Conservation (phyloP, 2,888 invertebrate species). For the Drosophila melanosoma region DNA sequence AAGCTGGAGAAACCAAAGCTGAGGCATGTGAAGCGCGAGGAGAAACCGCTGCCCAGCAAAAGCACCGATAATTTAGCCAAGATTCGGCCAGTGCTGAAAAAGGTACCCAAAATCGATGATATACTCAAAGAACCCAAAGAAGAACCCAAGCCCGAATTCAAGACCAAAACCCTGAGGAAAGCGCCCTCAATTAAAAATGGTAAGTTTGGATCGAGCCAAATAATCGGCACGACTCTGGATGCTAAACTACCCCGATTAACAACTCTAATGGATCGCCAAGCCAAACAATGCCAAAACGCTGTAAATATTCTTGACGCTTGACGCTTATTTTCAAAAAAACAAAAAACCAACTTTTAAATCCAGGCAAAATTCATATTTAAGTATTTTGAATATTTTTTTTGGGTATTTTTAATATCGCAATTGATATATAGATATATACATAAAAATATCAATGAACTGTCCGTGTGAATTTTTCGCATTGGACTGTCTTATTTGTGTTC, state of each 20-base stretch:
- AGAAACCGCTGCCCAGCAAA: conserved; percentile 83
- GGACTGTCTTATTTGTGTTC: conserved; percentile 24
- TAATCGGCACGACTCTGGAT: conserved; percentile 45
- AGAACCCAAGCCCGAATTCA: conserved; percentile 83
- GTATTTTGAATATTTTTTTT: conserved; percentile 1
- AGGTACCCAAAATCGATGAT: conserved; percentile 84
- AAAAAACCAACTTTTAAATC: conserved; percentile 13
- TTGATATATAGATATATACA: conserved; percentile 9
- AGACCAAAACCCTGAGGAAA: conserved; percentile 84
- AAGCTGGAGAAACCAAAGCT: conserved; percentile 84
- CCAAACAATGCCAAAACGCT: conserved; percentile 48
- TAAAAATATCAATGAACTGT: conserved; percentile 32
- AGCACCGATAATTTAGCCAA: conserved; percentile 83
- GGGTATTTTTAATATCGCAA: conserved; percentile 12
- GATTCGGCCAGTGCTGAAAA: conserved; percentile 83
- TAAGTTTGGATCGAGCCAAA: conserved; percentile 67
- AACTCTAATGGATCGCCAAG: conserved; percentile 63
- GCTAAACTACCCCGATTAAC: conserved; percentile 65
- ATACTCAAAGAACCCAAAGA: conserved; percentile 81
- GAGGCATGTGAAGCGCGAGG: conserved; percentile 84
- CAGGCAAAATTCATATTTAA: conserved; percentile 12
- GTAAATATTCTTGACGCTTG: conserved; percentile 66
- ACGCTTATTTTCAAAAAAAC: conserved; percentile 45
- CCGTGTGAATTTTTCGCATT: conserved; percentile 46
- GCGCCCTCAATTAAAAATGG: conserved; percentile 82